phyloP scores from a whole-genome alignment of 2,797 vertebrate genomes.

The Odontamblyopus lacepedii region DNA sequence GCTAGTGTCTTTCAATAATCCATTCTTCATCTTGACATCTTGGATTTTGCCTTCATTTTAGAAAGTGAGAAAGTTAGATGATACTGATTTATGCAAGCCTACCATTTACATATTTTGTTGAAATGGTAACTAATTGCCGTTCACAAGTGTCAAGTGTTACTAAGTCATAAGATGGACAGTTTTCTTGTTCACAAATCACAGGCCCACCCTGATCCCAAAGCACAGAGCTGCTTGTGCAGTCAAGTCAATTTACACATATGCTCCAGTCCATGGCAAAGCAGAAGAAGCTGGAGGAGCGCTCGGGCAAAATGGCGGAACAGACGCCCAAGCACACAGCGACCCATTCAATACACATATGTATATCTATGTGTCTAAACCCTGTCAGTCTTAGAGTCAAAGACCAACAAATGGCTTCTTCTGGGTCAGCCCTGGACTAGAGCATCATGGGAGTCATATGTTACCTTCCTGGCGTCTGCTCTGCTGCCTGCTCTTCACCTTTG shows the following conservation, averaged over 20 bases:
- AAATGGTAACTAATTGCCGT: background rate
- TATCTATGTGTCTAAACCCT: conserved; percentile 29
- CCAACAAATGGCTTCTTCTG: conserved; percentile 55
- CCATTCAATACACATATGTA: conserved; percentile 30
- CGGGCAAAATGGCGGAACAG: conserved; percentile 40
- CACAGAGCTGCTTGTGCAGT: conserved; percentile 28
- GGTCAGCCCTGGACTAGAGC: conserved; percentile 60
- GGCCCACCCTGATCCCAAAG: conserved; percentile 25
- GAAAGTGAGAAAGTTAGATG: background rate
- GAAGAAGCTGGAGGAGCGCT: conserved; percentile 60
- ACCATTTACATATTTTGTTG: background rate
- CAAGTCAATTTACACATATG: conserved; percentile 33
- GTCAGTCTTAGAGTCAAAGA: conserved; percentile 43
- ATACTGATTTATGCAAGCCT: background rate
- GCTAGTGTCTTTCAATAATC: background rate
- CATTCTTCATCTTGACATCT: background rate
- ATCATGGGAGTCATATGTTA: conserved; percentile 68
- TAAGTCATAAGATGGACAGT: conserved; percentile 2
- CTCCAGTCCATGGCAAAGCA: conserved; percentile 37
- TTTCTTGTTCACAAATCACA: conserved; percentile 43
- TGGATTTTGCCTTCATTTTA: background rate
- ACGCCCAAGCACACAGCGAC: conserved; percentile 40
- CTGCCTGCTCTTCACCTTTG: conserved; percentile 66
- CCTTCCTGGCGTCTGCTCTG: conserved; percentile 59
- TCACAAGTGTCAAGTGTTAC: conserved; percentile 5